A percentile compares a stretch with the other conserved stretches of the same genome.
Evolutionary conservation across 2,113 vertebrate genomes (phyloP).

Genomic region (Rhegmatorhina hoffmannsi): DNA sequence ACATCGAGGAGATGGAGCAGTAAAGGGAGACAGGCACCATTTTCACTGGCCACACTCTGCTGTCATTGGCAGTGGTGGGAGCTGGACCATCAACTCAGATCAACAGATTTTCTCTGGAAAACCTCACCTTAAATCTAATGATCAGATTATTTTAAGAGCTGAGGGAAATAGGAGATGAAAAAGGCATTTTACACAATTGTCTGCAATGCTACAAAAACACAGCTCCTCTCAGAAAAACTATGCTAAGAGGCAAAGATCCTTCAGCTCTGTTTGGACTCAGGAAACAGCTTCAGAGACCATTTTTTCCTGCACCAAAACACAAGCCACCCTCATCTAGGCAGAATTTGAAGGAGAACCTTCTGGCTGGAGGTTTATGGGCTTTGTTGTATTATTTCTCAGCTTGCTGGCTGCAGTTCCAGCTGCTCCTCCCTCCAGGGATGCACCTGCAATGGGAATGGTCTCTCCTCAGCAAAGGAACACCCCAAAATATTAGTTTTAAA

Average conservation of each 20-base stretch:
- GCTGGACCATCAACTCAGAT: neutral
- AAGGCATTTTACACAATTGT: neutral
- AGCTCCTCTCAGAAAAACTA: neutral
- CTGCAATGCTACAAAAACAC: neutral
- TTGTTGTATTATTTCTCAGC: neutral
- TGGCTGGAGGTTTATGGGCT: neutral
- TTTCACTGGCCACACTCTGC: neutral
- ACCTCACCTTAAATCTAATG: neutral
- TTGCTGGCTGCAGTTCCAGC: neutral
- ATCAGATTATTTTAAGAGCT: neutral
- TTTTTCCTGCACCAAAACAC: neutral
- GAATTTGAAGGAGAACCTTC: neutral
- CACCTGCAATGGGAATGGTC: neutral
- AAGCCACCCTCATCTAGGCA: neutral
- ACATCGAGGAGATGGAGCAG: neutral
- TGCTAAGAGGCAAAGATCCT: neutral
- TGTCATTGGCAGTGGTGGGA: fast-evolving
- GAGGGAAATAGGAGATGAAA: neutral
- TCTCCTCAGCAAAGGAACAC: neutral
- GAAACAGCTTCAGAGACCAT: neutral
- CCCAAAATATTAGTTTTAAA: neutral
- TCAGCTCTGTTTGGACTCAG: neutral
- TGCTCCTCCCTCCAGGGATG: constrained; percentile 25
- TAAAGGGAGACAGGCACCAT: neutral
- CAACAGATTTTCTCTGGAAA: neutral